Evolutionary conservation across 2,113 vertebrate species (phyloP).

Genomic region (Empidonax alnorum): DNA sequence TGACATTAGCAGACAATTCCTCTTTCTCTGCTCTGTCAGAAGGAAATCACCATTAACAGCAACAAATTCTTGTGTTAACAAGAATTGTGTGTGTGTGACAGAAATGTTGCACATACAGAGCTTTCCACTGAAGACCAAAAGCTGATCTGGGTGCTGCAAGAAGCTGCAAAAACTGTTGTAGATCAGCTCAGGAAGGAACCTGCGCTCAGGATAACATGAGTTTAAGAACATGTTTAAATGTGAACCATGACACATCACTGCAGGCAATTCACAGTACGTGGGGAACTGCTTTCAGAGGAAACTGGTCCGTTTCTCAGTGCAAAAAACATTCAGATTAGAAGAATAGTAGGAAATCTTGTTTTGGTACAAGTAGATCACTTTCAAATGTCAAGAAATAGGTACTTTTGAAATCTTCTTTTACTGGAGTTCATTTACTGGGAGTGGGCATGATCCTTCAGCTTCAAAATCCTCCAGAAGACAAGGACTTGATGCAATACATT

Average conservation of each 20-base stretch:
- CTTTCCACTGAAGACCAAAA: background rate
- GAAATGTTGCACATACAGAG: background rate
- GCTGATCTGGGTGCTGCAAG: background rate
- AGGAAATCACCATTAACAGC: background rate
- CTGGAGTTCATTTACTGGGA: background rate
- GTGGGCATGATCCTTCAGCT: background rate
- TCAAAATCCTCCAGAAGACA: background rate
- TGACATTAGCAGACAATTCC: background rate
- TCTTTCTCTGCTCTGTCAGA: background rate
- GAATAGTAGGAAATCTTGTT: background rate
- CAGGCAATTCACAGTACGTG: background rate
- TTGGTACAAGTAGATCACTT: background rate
- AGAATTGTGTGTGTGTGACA: background rate
- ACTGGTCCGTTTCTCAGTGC: background rate
- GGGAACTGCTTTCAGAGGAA: background rate
- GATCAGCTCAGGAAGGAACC: background rate
- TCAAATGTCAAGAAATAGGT: background rate
- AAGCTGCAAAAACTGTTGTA: background rate
- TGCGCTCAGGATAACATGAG: accelerated
- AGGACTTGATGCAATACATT: background rate
- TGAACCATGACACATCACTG: background rate
- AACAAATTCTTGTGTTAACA: background rate
- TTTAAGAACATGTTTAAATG: background rate
- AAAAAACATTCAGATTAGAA: background rate
- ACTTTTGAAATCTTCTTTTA: background rate